Evolutionary conservation across 2,888 invertebrate genomes (phyloP), one percentile per base, ranked within the genome.

Genomic region (Cheilosia soror): DNA sequence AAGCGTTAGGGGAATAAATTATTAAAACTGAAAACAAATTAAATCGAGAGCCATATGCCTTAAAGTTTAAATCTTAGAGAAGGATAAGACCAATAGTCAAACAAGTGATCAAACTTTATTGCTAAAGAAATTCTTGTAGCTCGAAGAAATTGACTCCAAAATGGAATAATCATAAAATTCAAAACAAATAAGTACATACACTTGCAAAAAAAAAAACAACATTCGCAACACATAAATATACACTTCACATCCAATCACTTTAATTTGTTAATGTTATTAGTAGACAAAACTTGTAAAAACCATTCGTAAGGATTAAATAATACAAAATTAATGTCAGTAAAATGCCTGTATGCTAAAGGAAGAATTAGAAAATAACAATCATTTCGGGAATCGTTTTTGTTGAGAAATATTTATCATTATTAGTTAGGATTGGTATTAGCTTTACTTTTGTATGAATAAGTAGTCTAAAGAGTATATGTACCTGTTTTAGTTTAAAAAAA

Each of bases 11-110:
- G 55, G 13, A 40, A 37, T 13, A 60, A 4, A 49, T 31, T 53
- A 53, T 42, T 40, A 4, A 37, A 11, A 37, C 37, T 37, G 9
- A 37, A 37, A 37, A 37, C 9, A 37, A 37, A 40, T 29, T 13
- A 53, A 53, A 4, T 27, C 4, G 15, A 42, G 20, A 51, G 31
- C 31, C 44, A 31, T 49, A 42, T 47, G 27, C 11, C 31, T 25
- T 5, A 68, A 63, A 31, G 31, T 6, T 25, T 65, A 72, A 77
- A 77, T 62, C 82, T 62, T 31, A 60, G 71, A 42, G 82, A 78
- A 83, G 77, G 82, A 83, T 49, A 68, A 80, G 75, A 80, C 75
- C 80, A 75, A 80, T 55, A 65, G 33, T n/a, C 27, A 60, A 47
- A 49, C 58, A 65, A 2, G 42, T 42, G 20, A 20, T 29, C n/a